Evolutionary conservation across 2,113 vertebrate genomes (phyloP).

Genomic region (Charina bottae): DNA sequence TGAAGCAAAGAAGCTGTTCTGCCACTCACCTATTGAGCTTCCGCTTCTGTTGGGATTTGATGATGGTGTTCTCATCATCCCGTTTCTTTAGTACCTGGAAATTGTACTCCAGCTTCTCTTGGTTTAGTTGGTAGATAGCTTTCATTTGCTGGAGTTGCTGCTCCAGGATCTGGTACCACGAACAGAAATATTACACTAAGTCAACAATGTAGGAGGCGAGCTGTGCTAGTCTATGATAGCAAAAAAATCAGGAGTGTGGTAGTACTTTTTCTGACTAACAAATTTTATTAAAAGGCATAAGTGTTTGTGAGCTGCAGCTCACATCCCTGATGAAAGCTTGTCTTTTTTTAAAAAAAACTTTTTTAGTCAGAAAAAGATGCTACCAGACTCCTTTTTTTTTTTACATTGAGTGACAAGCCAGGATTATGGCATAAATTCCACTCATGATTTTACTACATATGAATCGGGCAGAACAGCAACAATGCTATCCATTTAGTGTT

Average conservation of each 20-base stretch:
- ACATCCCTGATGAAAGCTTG: not conserved
- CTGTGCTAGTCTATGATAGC: not conserved
- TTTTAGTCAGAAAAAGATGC: not conserved
- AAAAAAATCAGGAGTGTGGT: not conserved
- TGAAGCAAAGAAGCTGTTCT: no score
- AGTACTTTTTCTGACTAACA: not conserved
- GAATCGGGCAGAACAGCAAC: not conserved
- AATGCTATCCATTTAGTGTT: not conserved
- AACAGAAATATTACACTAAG: no score
- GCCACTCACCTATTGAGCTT: conserved; percentile 77
- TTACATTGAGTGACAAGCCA: not conserved
- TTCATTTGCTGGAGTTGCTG: conserved; percentile 76
- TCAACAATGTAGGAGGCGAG: not conserved
- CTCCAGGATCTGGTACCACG: conserved; percentile 71
- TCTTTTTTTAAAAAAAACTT: not conserved
- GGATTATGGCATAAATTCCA: not conserved
- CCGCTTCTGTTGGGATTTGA: conserved; percentile 74
- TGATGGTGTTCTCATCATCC: conserved; percentile 65
- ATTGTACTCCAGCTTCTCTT: conserved; percentile 84
- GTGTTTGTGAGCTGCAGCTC: no score
- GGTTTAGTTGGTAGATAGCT: conserved; percentile 74
- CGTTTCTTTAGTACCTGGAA: conserved; percentile 78
- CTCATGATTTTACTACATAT: not conserved
- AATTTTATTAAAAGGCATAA: not conserved
- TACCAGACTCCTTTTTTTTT: not conserved